Conservation (phyloP, 2,888 invertebrate genomes). For the Microctonus aethiopoides region DNA sequence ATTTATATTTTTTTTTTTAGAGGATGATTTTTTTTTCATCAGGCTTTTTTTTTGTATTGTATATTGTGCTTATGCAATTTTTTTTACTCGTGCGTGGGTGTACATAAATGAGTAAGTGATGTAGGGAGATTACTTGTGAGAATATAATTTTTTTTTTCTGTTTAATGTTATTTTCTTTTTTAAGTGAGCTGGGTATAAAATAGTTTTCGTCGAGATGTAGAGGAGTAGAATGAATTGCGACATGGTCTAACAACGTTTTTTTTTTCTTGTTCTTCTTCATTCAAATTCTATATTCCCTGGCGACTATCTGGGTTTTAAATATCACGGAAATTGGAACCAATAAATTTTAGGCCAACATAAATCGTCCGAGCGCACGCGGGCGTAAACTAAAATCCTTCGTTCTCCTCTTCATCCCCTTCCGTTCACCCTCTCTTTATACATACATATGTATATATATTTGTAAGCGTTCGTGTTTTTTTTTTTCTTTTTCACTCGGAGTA, state of each 20-base stretch:
- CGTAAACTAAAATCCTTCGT: conserved; percentile 46
- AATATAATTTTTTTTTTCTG: neutral
- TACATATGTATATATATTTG: neutral
- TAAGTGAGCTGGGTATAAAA: neutral
- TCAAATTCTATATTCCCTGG: conserved; percentile 20
- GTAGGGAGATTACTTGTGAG: neutral
- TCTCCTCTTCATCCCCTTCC: neutral
- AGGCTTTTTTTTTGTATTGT: neutral
- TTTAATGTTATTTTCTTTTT: neutral
- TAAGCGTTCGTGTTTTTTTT: conserved; percentile 4
- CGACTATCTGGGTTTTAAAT: conserved; percentile 50
- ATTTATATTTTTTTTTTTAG: too few relatives aligned
- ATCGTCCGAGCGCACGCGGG: conserved; percentile 50
- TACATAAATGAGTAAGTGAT: neutral
- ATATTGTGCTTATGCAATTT: neutral
- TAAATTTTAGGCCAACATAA: conserved; percentile 58
- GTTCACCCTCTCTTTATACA: conserved; percentile 20
- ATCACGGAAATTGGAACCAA: conserved; percentile 62
- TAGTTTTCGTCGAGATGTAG: neutral
- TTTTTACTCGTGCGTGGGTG: neutral
- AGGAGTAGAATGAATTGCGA: neutral
- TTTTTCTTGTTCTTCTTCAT: neutral
- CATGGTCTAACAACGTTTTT: neutral
- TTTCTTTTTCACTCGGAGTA: conserved; percentile 19
- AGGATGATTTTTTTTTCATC: too few relatives aligned